Evolutionary conservation across 2,888 invertebrate genomes (phyloP), one percentile per base, ranked within the genome.

Genomic region (Sarcophaga subvicina): DNA sequence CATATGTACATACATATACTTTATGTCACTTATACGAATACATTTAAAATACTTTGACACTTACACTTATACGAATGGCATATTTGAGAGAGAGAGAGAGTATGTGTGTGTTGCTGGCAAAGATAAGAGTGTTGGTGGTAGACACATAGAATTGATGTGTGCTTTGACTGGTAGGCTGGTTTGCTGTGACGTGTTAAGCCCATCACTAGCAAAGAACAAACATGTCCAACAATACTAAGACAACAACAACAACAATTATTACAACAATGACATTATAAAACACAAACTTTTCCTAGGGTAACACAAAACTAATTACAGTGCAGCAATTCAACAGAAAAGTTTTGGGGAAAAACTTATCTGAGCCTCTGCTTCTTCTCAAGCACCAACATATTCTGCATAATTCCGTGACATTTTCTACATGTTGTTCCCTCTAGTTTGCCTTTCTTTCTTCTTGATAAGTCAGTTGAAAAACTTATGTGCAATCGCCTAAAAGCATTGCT

Each of bases 171-270:
- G 60, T 72, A 12, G 60, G 78, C 25, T 64, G 71, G 73, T 81
- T 82, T 75, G 80, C 60, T 78, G 78, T 81, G 83, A 81, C 71
- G 73, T 83, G 77, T 86, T 86, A 86, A 83, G 83, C 86, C 80
- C 83, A 87, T 81, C 78, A 75, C 73, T 37, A 84, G 78, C 84
- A 84, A 75, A 66, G n/a, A 75, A 78, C 78, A 62, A 37, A 47
- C 59, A n/a, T 54, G 54, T 54, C 12, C 54, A 12, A 54, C 54
- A 67, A 54, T 80, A 80, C 64, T 71, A 70, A 54, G 60, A 37
- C 67, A 71, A 73, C 71, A 77, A 80, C 11, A 70, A 78, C 25
- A 78, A 69, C 11, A 70, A 78, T n/a, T 69, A 54, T 54, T 14
- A 37, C 60, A 14, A 8, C 17, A 54, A 59, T 64, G 81, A 78